Conservation (phyloP, 2,888 invertebrate species). For the Epirrhoe alternata region DNA sequence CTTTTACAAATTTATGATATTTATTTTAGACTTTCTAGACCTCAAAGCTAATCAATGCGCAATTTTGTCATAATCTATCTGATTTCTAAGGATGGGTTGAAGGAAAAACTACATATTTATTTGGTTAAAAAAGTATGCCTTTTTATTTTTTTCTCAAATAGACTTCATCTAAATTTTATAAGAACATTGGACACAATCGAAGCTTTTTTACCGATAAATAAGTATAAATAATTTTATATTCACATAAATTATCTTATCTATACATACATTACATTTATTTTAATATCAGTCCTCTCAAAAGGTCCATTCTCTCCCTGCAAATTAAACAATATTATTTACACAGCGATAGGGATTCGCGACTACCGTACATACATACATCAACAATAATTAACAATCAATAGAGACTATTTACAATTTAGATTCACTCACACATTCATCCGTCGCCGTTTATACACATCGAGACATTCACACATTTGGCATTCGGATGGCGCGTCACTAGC, state of each 20-base stretch:
- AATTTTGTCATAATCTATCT: too few relatives aligned
- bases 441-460: slow-evolving; percentile 70
- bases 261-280: slow-evolving; percentile 85
- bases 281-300: slow-evolving; percentile 86
- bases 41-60: neutral
- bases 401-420: slow-evolving; percentile 85
- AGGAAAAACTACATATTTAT: slow-evolving; percentile 65
- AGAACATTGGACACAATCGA: slow-evolving; percentile 86
- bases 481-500: slow-evolving; percentile 81
- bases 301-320: slow-evolving; percentile 85
- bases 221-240: slow-evolving; percentile 86
- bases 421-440: slow-evolving; percentile 71
- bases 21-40: slow-evolving; percentile 11
- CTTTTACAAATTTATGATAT: slow-evolving; percentile 69
- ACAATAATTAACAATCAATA: slow-evolving; percentile 84
- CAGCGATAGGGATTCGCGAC: slow-evolving; percentile 84
- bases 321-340: slow-evolving; percentile 84
- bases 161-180: slow-evolving; percentile 85
- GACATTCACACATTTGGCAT: slow-evolving; percentile 82
- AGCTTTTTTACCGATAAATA: slow-evolving; percentile 85
- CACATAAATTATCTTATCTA: slow-evolving; percentile 84
- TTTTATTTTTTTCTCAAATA: slow-evolving; percentile 84
- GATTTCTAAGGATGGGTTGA: neutral
- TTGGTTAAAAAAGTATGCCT: slow-evolving; percentile 86
- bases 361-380: slow-evolving; percentile 84